Evolutionary conservation across 2,888 invertebrate genomes (phyloP), one percentile per base, ranked within the genome.

Genomic region (Tanytarsus gracilentus): DNA sequence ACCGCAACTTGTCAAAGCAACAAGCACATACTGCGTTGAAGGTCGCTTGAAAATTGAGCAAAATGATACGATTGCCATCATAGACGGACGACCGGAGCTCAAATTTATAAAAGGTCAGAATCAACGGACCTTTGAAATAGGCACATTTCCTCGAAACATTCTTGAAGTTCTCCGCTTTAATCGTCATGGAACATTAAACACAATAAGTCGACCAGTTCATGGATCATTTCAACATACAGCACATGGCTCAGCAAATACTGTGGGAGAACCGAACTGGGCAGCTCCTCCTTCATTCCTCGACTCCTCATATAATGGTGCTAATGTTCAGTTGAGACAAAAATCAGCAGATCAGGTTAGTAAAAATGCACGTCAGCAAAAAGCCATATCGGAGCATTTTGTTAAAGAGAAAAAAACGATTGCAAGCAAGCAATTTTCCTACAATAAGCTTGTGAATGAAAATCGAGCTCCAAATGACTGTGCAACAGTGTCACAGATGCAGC

Each of bases 101-200:
- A 92, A 89, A 69, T 90, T 92, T 84, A 96, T 97, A 89, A 92
- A 89, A 72, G 98, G 97, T 1, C 98, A 98, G 74, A 94, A 92
- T 72, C 88, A 90, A 70, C 78, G 89, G 62, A 90, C 92, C 0
- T 86, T 86, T 65, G 85, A 91, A 68, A 85, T 98, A 58, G 97
- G 93, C 7, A 73, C 84, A 26, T 95, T 99, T 73, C 96, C 97
- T 0, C 60, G 60, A 23, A 49, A 60, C 26, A 50, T 60, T 36
- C 36, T 60, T 7, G 60, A 60, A 60, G 60, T 60, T 33, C 60
- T 60, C 50, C 60, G 60, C 16, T 60, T 60, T 9, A 50, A 49
- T 36, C 30, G 50, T 8, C 33, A 60, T 16, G 60, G 60, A 5
- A 60, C 60, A 11, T 50, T 60, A 23, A 60, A 50, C 21, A 60